Base-by-base conservation (phyloP, 2,888 invertebrate genomes). In the Clistopyga incitator region DNA sequence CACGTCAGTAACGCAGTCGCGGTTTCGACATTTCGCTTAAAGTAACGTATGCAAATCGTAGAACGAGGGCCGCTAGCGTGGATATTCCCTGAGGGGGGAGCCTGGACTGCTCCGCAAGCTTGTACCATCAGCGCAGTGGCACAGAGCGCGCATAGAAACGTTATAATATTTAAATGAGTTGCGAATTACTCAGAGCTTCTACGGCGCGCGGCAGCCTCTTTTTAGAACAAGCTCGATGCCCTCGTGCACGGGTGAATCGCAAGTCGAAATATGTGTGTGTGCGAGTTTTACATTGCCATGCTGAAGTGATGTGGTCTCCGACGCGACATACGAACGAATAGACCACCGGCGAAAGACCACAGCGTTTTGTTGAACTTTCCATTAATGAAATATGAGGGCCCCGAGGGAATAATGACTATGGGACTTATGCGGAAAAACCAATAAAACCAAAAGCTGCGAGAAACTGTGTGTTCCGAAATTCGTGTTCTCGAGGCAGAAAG, bases 1-100 rank as follows among this genome's bases (percentile, higher is more conserved):
- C 56, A 74, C 23, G 45, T 38, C 70, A 42, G 64, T 54, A 68
- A 38, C 45, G 72, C 45, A 70, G 67, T 54, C 72, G 77, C 74
- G 74, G 84, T 86, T 85, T 86, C 80, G 81, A 82, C 74, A 82
- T 86, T 86, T 86, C 82, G 78, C 82, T 82, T 64, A 77, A 80
- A 85, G 84, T 85, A 85, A 84, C 81, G 85, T 86, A 85, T 87
- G 87, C 87, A 87, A 87, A 87, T 87, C 84, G 76, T 64, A n/a
- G 80, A 77, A 76, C 74, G 47, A 15, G 61, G 64, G 67, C 72
- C 72, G 68, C 47, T 68, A 50, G 80, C 68, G 68, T 68, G 77
- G 67, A 81, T 84, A 84, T 84, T 78, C 77, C 80, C 77, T 10
- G 61, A 42, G 68, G 78, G 65, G 42, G 71, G n/a, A 20, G 59